Conservation (phyloP, 2,888 invertebrate genomes). For the Steinernema hermaphroditum region DNA sequence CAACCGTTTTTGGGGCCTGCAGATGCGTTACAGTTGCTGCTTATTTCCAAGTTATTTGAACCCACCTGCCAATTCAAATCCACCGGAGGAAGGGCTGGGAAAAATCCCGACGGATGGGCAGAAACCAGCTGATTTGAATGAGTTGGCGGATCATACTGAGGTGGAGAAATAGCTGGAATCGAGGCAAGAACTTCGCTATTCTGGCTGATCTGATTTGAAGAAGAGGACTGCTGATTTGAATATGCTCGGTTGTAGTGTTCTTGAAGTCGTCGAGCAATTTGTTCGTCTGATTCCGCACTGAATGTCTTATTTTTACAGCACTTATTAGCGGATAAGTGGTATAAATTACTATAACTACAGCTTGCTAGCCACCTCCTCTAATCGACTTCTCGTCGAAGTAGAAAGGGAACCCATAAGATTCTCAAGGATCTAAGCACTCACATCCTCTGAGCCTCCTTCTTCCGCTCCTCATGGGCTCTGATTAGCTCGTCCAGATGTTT, state of each 20-base stretch:
- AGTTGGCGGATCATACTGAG: neutral
- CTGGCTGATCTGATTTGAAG: too few relatives aligned
- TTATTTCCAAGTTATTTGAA: neutral
- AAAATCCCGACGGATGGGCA: neutral
- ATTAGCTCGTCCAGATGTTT: neutral
- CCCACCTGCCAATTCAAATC: neutral
- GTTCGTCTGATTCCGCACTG: neutral
- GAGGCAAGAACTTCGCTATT: neutral
- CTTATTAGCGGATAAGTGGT: too few relatives aligned
- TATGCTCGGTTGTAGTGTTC: neutral
- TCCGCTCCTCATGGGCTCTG: neutral
- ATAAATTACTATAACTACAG: neutral
- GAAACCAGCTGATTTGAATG: neutral
- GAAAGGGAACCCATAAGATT: too few relatives aligned
- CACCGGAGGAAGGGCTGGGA: neutral
- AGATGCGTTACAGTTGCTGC: too few relatives aligned
- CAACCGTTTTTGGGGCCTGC: neutral
- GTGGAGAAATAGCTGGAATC: neutral
- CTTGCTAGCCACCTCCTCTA: too few relatives aligned
- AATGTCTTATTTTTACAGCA: too few relatives aligned
- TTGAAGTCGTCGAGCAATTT: neutral
- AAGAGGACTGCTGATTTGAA: neutral
- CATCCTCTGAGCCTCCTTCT: neutral
- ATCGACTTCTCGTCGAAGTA: too few relatives aligned
- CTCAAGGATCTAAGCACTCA: too few relatives aligned